Conservation (phyloP, 2,113 vertebrate genomes). For the Ophiodon elongatus region DNA sequence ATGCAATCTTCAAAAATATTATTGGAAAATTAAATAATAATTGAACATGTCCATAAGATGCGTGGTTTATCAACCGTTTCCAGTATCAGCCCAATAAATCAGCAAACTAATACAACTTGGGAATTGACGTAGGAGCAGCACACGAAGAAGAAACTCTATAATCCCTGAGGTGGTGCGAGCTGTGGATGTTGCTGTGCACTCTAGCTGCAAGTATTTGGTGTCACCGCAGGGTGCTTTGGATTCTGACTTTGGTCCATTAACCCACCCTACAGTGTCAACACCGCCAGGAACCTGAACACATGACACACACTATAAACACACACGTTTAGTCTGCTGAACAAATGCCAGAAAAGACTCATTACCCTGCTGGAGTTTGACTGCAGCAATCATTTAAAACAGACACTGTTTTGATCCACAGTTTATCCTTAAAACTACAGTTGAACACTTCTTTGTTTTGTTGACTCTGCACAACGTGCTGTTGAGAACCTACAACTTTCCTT, state of each 20-base stretch:
- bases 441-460: too few relatives aligned
- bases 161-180: neutral
- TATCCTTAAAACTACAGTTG: too few relatives aligned
- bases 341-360: neutral
- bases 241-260: neutral
- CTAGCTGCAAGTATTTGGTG: conserved; percentile 10
- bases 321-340: neutral
- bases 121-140: neutral
- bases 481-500: too few relatives aligned
- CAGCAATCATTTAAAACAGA: too few relatives aligned
- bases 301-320: conserved; percentile 19
- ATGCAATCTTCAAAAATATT: neutral
- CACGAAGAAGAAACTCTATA: neutral
- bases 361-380: neutral
- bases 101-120: neutral
- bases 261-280: conserved; percentile 16
- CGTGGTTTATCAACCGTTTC: neutral
- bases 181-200: neutral
- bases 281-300: conserved; percentile 5
- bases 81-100: neutral
- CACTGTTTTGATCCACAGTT: too few relatives aligned
- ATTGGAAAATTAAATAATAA: neutral
- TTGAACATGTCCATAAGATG: neutral
- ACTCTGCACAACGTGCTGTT: too few relatives aligned
- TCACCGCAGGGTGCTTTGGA: conserved; percentile 1